phyloP scores from a whole-genome alignment of 2,797 vertebrate species.

The Peromyscus melanophrys region DNA sequence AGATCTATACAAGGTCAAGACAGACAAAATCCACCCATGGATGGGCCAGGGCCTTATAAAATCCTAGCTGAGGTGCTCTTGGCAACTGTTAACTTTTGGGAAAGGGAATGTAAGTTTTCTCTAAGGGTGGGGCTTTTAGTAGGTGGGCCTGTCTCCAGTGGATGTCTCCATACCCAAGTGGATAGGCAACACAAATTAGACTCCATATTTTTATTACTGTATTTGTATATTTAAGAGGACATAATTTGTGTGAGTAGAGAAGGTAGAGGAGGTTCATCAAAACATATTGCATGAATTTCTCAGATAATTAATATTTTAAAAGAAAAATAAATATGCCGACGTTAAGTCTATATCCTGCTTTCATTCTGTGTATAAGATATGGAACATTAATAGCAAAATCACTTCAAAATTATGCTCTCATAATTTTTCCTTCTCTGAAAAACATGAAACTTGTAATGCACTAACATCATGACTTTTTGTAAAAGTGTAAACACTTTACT shows the following conservation, averaged over 20 bases:
- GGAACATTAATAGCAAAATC: not conserved
- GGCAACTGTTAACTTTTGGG: too few species aligned
- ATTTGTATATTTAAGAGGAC: not conserved
- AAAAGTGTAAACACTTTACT: not conserved
- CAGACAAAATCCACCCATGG: not conserved
- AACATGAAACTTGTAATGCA: not conserved
- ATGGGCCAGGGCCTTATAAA: not conserved
- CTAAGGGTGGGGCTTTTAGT: not conserved
- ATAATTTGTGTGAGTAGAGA: not conserved
- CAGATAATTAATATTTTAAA: not conserved
- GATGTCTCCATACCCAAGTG: not conserved
- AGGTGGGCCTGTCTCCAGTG: not conserved
- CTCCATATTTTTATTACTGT: not conserved
- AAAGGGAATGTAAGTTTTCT: not conserved
- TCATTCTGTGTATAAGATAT: not conserved
- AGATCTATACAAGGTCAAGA: not conserved
- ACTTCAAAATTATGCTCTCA: not conserved
- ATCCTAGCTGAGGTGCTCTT: not conserved
- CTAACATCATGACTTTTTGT: not conserved
- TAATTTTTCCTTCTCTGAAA: not conserved
- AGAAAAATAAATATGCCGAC: not conserved
- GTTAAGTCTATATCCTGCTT: not conserved
- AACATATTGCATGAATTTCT: too few species aligned
- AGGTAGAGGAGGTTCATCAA: fast-evolving
- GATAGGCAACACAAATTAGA: not conserved